Base-by-base conservation (phyloP, 2,888 invertebrate species). In the Brachypterus glaber region DNA sequence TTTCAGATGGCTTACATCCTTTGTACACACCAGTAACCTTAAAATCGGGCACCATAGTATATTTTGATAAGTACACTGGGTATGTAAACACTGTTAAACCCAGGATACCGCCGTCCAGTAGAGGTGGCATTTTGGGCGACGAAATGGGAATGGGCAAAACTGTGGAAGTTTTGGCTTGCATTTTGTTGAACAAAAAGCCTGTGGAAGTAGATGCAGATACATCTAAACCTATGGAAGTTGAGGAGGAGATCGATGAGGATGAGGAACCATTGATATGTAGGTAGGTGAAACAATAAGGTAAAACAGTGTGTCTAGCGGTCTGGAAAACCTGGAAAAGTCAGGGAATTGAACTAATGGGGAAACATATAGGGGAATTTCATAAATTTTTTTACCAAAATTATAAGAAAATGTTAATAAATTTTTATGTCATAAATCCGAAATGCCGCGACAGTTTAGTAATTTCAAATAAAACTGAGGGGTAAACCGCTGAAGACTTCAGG, bases 141-240 rank as follows among this genome's bases (percentile, higher is more conserved):
- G 84, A 85, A 64, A 85, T 85, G 84, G 85, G 86, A 0, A 64
- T 86, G 15, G 86, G 86, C 0, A 86, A 86, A 67, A 86, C 85
- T 0, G 78, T 86, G 0, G 84, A 86, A 63, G 72, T 84, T 8
- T 55, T 86, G 21, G 74, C 79, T 2, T 70, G 77, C 38, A 71
- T 84, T 47, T 58, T 84, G 34, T 59, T 69, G 2, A 69, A 82
- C 58, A 70, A 62, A 2, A 53, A 62, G 9, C 5, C 9, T 7
- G 12, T 9, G 12, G 27, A 39, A 33, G 44, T 17, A 17, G 18
- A 35, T 21, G 29, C 29, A 12, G 39, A 48, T 13, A 21, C 40
- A 14, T 35, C 38, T 7, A 39, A 44, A 16, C 27, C 27, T 5
- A n/a, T n/a, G n/a, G n/a, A n/a, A n/a, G n/a, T n/a, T n/a, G n/a